Percentiles rank a stretch among this genome's conserved stretches.
Evolutionary conservation across 1,140 invertebrate species (phyloP).

Genomic region (Diorhabda sublineata): DNA sequence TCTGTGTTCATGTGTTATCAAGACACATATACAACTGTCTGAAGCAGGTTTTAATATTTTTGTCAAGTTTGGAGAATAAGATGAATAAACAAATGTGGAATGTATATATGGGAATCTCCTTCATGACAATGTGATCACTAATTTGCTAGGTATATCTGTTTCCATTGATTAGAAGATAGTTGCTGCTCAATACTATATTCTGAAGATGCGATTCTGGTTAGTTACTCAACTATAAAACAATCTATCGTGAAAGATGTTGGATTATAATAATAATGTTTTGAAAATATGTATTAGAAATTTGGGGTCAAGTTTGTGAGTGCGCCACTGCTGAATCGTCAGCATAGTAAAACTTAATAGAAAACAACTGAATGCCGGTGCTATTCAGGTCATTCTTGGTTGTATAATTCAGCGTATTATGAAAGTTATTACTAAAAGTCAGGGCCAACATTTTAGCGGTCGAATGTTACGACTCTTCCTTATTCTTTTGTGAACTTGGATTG

Average conservation of each 20-base stretch:
- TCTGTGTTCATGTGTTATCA: too few species aligned
- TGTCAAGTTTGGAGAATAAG: too few species aligned
- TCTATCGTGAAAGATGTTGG: neutral
- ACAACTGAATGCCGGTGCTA: constrained; percentile 19
- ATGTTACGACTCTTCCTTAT: constrained; percentile 28
- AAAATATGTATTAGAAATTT: too few species aligned
- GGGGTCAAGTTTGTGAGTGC: too few species aligned
- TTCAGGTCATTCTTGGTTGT: constrained; percentile 32
- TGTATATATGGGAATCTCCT: too few species aligned
- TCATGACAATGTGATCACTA: neutral
- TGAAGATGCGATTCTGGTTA: neutral
- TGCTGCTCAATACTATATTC: neutral
- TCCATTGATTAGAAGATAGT: neutral
- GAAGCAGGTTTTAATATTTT: too few species aligned
- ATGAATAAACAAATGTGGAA: too few species aligned
- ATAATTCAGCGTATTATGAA: constrained; percentile 33
- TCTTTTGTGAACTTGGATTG: constrained; percentile 22
- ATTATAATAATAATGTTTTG: neutral
- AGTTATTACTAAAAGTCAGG: constrained; percentile 35
- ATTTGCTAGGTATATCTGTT: neutral
- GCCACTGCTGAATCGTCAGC: neutral
- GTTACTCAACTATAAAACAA: neutral
- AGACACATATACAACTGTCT: too few species aligned
- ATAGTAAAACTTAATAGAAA: constrained; percentile 20
- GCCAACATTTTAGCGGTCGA: constrained; percentile 33